These are phyloP conservation scores for Mystacides longicornis DNA, from an alignment of 2,888 invertebrate genomes.

Conservation along the genomic window DNA sequence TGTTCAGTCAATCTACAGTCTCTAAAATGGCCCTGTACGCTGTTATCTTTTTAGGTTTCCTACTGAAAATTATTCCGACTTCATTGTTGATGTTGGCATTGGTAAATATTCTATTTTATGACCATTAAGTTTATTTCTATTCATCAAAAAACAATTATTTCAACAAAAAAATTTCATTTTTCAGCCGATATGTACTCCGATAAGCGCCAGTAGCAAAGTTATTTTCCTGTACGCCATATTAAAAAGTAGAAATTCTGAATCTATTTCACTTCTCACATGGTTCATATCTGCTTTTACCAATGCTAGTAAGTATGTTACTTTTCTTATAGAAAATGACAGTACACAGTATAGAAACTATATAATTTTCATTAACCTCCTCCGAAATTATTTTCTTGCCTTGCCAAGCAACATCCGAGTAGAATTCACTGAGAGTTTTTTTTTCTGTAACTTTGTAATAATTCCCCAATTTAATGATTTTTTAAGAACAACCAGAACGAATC, in stretches of 20 bases:
- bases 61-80: slow-evolving; percentile 36
- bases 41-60: slow-evolving; percentile 32
- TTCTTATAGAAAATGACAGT: too few species aligned
- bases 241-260: slow-evolving; percentile 61
- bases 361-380: too few species aligned
- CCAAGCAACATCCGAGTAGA: too few species aligned
- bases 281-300: slow-evolving; percentile 74
- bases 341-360: too few species aligned
- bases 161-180: slow-evolving; percentile 31
- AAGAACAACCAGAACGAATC: too few species aligned
- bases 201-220: slow-evolving; percentile 77
- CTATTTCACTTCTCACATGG: slow-evolving; percentile 75
- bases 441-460: too few species aligned
- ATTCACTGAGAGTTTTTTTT: too few species aligned
- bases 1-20: slow-evolving; percentile 39
- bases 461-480: too few species aligned
- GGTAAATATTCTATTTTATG: slow-evolving; percentile 38
- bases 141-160: neutral
- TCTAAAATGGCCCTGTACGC: slow-evolving; percentile 35
- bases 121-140: neutral
- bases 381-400: too few species aligned
- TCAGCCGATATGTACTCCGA: slow-evolving; percentile 68
- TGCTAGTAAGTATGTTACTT: slow-evolving; percentile 28
- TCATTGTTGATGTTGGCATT: slow-evolving; percentile 52
- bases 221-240: slow-evolving; percentile 70